Base-by-base conservation (phyloP, 2,888 invertebrate genomes). In the Diplolepis rosae region DNA sequence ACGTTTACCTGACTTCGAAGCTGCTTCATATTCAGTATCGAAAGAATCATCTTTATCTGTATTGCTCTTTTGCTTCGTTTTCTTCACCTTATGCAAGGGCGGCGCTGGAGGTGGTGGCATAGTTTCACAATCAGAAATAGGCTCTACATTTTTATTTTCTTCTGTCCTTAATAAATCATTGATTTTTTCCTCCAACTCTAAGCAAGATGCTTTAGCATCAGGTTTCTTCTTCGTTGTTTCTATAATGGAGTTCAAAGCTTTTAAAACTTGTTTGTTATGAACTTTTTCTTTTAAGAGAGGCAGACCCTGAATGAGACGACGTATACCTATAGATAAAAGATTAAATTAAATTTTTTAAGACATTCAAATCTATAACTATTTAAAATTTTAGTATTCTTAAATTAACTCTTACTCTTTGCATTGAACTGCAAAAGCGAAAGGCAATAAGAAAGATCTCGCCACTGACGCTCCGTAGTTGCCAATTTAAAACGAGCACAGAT, bases 381-480 rank as follows among this genome's bases (percentile, higher is more conserved):
- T 39, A 39, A 13, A 6, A 6, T 32, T 32, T 4, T n/a, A 6
- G 7, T 45, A 15, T 45, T 45, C 5, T 45, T n/a, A n/a, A n/a
- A n/a, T n/a, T n/a, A n/a, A n/a, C n/a, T n/a, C 77, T 83, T 81
- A 79, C 91, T 89, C 66, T 90, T 91, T 66, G 90, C 95, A 80
- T 94, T 95, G 89, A 95, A 96, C 13, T 92, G 92, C 76, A 98
- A 91, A 74, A 96, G 90, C 0, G 96, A 94, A 6, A 98, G 91
- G 83, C 98, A 98, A 88, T 92, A 98, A 0, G 97, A 94, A 65
- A 98, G 92, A 87, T 97, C 95, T 24, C 95, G 92, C 93, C 96
- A 96, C 80, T 96, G 95, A 0, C 95, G 91, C 81, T 95, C 94
- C n/a, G 92, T 92, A 0, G 92, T 91, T 0, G 95, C 93, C 4